These are phyloP conservation scores for Peromyscus eremicus DNA, from an alignment of 2,797 vertebrate genomes.

Conservation along the genomic window DNA sequence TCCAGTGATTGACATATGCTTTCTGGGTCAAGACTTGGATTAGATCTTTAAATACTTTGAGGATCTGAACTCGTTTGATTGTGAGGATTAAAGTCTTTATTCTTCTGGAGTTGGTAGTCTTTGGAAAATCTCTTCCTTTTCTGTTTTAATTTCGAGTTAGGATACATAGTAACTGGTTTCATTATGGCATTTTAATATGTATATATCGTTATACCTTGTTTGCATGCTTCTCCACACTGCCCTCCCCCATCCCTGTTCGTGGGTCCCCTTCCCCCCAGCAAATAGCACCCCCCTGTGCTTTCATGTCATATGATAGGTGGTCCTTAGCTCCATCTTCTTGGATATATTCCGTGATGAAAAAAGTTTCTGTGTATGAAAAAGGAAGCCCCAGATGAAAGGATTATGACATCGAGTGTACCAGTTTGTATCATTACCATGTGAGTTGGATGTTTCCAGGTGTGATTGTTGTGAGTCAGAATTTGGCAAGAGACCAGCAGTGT, in stretches of 20 bases:
- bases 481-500: slow-evolving; percentile 27
- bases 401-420: slow-evolving; percentile 16
- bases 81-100: slow-evolving; percentile 54
- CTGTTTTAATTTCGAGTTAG: background rate
- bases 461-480: slow-evolving; percentile 51
- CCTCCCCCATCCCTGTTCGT: background rate
- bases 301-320: background rate
- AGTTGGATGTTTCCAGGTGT: slow-evolving; percentile 23
- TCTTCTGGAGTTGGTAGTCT: slow-evolving; percentile 7
- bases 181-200: background rate
- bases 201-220: background rate
- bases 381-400: slow-evolving; percentile 17
- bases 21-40: slow-evolving; percentile 48
- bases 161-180: background rate
- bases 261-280: background rate
- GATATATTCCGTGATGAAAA: slow-evolving; percentile 52
- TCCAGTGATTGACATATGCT: slow-evolving; percentile 40
- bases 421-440: slow-evolving; percentile 37
- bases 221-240: background rate
- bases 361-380: background rate
- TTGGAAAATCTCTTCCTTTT: background rate
- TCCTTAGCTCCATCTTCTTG: slow-evolving; percentile 55
- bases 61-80: slow-evolving; percentile 50
- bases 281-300: background rate
- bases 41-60: slow-evolving; percentile 27